These are phyloP conservation scores for Aphelenchoides fujianensis DNA, from an alignment of 1,140 invertebrate genomes.

Conservation along the genomic window DNA sequence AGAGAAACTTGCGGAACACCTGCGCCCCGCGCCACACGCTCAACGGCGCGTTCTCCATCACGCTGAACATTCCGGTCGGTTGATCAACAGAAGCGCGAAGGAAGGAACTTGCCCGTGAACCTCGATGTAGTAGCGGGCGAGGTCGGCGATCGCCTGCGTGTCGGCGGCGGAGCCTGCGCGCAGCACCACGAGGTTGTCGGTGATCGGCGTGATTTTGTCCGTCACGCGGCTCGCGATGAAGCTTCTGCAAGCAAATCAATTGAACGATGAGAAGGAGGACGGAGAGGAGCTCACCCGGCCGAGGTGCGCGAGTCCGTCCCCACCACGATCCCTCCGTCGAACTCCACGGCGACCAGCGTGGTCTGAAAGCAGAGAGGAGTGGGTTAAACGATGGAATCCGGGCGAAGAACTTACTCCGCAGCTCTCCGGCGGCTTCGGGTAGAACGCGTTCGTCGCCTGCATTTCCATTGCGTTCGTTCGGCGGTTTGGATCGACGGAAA, in stretches of 20 bases:
- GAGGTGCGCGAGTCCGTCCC: constrained; percentile 95
- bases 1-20: constrained; percentile 87
- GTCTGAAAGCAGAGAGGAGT: constrained; percentile 62
- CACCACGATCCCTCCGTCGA: constrained; percentile 87
- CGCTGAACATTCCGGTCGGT: constrained; percentile 71
- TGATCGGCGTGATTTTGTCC: constrained; percentile 89
- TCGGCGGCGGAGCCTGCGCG: constrained; percentile 93
- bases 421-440: not conserved
- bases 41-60: constrained; percentile 77
- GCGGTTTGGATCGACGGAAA: too few relatives aligned
- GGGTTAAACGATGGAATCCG: not conserved
- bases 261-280: constrained; percentile 30
- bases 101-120: constrained; percentile 74
- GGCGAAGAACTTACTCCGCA: not conserved
- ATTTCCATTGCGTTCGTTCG: too few relatives aligned
- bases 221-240: constrained; percentile 91
- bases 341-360: constrained; percentile 91
- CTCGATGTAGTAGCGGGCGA: constrained; percentile 85
- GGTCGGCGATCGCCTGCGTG: constrained; percentile 91
- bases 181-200: constrained; percentile 91
- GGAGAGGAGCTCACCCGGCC: constrained; percentile 74
- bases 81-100: too few relatives aligned
- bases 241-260: constrained; percentile 67
- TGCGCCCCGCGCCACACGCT: constrained; percentile 83
- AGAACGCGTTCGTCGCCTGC: not conserved